A percentile compares a stretch with the other conserved stretches of the same genome.
These are phyloP conservation scores for Andrena marginata DNA, from an alignment of 2,888 invertebrate genomes.

Conservation along the genomic window DNA sequence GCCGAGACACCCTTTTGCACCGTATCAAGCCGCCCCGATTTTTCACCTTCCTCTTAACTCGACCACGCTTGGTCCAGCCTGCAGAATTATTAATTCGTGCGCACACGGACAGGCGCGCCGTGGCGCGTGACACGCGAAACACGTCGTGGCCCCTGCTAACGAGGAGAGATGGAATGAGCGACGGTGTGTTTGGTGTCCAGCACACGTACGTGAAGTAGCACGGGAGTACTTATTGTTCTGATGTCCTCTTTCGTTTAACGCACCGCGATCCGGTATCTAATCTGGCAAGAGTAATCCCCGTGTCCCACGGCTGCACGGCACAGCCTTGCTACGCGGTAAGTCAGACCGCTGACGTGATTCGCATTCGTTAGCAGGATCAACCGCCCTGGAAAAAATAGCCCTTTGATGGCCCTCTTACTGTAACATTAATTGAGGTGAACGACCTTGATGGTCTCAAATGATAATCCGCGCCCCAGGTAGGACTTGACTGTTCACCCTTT, in stretches of 20 bases:
- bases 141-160: constrained; percentile 43
- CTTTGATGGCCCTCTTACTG: constrained; percentile 5
- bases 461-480: too few relatives aligned
- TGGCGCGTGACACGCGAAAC: constrained; percentile 45
- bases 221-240: constrained; percentile 55
- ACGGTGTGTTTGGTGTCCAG: constrained; percentile 49
- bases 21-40: background rate
- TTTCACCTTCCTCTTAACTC: background rate
- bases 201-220: constrained; percentile 51
- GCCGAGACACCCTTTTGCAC: background rate
- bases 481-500: too few relatives aligned
- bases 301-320: constrained; percentile 33
- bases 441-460: background rate
- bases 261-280: constrained; percentile 56
- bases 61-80: background rate
- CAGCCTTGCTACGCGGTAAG: constrained; percentile 53
- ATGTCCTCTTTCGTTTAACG: constrained; percentile 69
- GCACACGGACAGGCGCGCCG: constrained; percentile 26
- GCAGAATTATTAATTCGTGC: constrained; percentile 56
- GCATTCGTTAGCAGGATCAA: constrained; percentile 57
- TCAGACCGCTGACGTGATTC: constrained; percentile 63
- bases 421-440: background rate
- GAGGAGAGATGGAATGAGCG: constrained; percentile 51
- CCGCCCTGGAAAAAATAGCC: constrained; percentile 8
- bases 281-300: constrained; percentile 67